Base-by-base conservation (phyloP, 2,797 vertebrate species). In the Simalia tracyae region DNA sequence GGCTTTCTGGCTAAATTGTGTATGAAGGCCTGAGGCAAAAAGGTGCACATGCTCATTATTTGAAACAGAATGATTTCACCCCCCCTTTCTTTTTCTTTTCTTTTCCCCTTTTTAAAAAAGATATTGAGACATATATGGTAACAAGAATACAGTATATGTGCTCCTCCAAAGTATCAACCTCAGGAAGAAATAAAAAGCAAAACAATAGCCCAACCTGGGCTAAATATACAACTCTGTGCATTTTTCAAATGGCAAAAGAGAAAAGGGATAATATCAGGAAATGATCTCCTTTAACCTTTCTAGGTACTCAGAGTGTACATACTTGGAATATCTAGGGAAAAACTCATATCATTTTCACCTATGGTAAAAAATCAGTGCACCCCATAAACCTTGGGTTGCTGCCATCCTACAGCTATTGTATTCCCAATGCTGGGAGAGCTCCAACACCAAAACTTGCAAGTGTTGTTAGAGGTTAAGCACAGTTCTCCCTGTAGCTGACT, bases 1-100 rank as follows among this genome's bases (percentile, higher is more conserved):
- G 98, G 99, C 99, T 99, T 99, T 99, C 99, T 99, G 99, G 99
- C 99, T 99, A 99, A 99, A 99, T 99, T 99, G 99, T 99, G 99
- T 99, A 99, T 99, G 99, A 99, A 99, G 98, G 98, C 99, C 98
- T 96, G 96, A 95, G 99, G 99, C 99, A 46, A 98, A 98, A 99
- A 99, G 99, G 99, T 99, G 98, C 98, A 99, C 98, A 99, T 99
- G 98, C 99, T 99, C 98, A 99, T 99, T 99, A 99, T 98, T 99
- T 99, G 98, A 99, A 99, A 99, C 98, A 98, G 98, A 98, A 98
- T 97, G 97, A 97, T 97, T 97, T 96, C 96, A 81, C 96, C 72
- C 90, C 91, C 91, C 89, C 89, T 89, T 95, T 88, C 94, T 94
- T 92, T 56, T 9, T 19, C n/a, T 54, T 93, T 60, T 11, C 50